These are phyloP conservation scores for Folsomia manolachei DNA, from an alignment of 2,888 invertebrate genomes.

Conservation along the genomic window DNA sequence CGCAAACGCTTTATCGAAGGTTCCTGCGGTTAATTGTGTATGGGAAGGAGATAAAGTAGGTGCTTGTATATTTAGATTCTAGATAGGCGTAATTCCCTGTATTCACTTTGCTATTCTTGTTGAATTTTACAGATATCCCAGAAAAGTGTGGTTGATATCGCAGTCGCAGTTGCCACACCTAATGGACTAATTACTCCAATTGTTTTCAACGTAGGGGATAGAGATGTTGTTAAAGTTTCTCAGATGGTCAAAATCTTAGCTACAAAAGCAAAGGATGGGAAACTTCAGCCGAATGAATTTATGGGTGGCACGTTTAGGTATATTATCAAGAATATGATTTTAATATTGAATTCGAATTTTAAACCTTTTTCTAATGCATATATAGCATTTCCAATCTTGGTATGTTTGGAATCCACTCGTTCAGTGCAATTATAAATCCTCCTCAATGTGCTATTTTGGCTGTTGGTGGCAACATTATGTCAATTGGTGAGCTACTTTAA, in stretches of 20 bases:
- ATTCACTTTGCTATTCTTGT: constrained; percentile 19
- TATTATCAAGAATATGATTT: constrained; percentile 41
- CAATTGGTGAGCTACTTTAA: constrained; percentile 37
- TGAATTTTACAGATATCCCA: constrained; percentile 54
- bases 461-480: constrained; percentile 53
- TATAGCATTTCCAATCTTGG: constrained; percentile 80
- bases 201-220: constrained; percentile 59
- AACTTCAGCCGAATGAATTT: constrained; percentile 67
- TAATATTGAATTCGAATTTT: constrained; percentile 3
- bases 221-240: constrained; percentile 60
- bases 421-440: constrained; percentile 92
- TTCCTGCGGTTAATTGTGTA: constrained; percentile 57
- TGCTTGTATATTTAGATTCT: background rate
- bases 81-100: background rate
- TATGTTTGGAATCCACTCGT: constrained; percentile 86
- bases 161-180: constrained; percentile 65
- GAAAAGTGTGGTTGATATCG: constrained; percentile 59
- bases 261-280: constrained; percentile 61
- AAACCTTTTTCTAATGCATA: background rate
- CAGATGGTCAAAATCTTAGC: constrained; percentile 59
- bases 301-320: constrained; percentile 62
- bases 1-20: constrained; percentile 61
- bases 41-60: constrained; percentile 57
- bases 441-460: constrained; percentile 84
- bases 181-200: constrained; percentile 67